phyloP scores from a whole-genome alignment of 2,113 vertebrate species.

The Leucoraja erinaceus region DNA sequence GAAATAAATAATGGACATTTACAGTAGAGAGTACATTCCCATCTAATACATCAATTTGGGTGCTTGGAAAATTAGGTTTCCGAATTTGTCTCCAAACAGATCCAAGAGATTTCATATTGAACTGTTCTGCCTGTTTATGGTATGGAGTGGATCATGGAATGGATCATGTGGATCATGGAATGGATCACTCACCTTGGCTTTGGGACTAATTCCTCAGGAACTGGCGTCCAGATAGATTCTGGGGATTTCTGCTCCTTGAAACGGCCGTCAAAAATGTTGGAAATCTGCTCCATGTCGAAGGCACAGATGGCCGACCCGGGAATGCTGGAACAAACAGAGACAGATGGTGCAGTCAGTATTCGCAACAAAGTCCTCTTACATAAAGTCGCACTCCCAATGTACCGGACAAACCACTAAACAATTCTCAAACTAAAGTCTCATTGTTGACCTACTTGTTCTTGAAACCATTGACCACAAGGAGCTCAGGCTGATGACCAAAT shows the following conservation, averaged over 20 bases:
- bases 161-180: not conserved
- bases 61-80: too few species aligned
- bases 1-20: too few species aligned
- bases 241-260: constrained; percentile 94
- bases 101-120: not conserved
- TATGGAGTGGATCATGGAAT: not conserved
- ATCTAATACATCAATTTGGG: too few species aligned
- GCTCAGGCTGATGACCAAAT: too few species aligned
- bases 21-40: too few species aligned
- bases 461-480: too few species aligned
- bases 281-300: constrained; percentile 90
- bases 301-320: constrained; percentile 88
- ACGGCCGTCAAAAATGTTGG: constrained; percentile 78
- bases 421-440: too few species aligned
- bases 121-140: not conserved
- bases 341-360: not conserved
- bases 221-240: constrained; percentile 88
- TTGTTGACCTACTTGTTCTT: not conserved
- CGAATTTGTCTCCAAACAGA: not conserved
- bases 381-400: not conserved
- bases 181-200: constrained; percentile 71
- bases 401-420: not conserved
- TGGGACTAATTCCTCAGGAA: constrained; percentile 84
- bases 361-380: too few species aligned
- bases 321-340: constrained; percentile 59